Evolutionary conservation across 2,888 invertebrate species (phyloP), one percentile per base, ranked within the genome.

Genomic region (Rhagium mordax): DNA sequence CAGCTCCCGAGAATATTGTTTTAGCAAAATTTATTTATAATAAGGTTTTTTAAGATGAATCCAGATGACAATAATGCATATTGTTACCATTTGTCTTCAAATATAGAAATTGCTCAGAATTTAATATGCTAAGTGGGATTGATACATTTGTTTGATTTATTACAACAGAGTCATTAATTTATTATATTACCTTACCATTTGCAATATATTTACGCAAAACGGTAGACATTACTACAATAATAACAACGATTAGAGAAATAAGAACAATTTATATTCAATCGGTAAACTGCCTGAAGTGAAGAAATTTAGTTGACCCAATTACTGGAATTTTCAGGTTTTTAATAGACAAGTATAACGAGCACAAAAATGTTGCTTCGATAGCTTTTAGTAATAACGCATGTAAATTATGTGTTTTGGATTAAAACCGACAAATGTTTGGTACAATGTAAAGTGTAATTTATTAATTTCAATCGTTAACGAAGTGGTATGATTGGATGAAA

Each of bases 381-480:
- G n/a, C 24, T 74, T 78, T 69, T 66, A 71, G 74, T 74, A 76
- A 78, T 78, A 76, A 72, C 71, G 68, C 70, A 71, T 67, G 70
- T 68, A 76, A 78, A 74, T 73, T 73, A 73, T 71, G 71, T 62
- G 72, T 74, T 77, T 78, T 59, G 59, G 69, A 71, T 70, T 71
- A 33, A 70, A 62, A 74, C 61, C 65, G 65, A 70, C 57, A 48
- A 65, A 68, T 49, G 67, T 48, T 70, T 59, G 66, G 64, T 74
- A 66, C 71, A 65, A 66, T 68, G 74, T 70, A 76, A 76, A 75
- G 80, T 74, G 81, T 83, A 84, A 85, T 84, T 84, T 85, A 85
- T 85, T 84, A 85, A 85, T 85, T 85, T 84, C 79, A 81, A 81
- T 79, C 81, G 81, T 82, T 85, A 85, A 85, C 84, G 84, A 84